Base-by-base conservation (phyloP, 2,797 vertebrate species). In the Gambelia wislizenii region DNA sequence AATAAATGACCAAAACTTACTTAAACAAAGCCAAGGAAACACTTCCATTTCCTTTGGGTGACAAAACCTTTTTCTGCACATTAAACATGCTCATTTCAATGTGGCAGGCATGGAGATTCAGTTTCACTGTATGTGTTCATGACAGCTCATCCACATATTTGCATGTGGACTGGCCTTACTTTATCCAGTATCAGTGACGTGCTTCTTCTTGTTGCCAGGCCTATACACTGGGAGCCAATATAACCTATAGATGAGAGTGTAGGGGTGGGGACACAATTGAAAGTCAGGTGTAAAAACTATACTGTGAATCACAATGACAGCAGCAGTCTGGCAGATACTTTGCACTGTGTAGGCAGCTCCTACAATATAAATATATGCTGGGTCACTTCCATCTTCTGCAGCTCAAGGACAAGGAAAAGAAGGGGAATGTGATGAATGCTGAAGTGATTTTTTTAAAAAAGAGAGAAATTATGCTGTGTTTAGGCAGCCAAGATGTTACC, bases 271-370 rank as follows among this genome's bases (percentile, higher is more conserved):
- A 76, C 82, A 42, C 33, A 89, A 87, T 67, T 69, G 84, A 88
- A 95, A 95, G 93, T 59, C 91, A 87, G 84, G 93, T 89, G 20
- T 94, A 89, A 94, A 96, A 95, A 94, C 94, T 91, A 93, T 82
- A 27, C 85, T 44, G 54, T 44, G 85, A 91, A 70, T 91, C 44
- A 64, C 25, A 0, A 85, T 95, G 92, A 92, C 89, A 94, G 91
- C 22, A 36, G 30, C 89, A 95, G 89, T 84, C 88, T 49, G 0
- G 33, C 54, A 64, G 89, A 78, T 77, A 69, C 87, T 92, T 94
- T 84, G 92, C 81, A 64, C 81, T 89, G 74, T 95, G 95, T 94
- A 94, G 79, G 25, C 27, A 82, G 36, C 95, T 92, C 85, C 83
- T 94, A 86, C 92, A 91, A 93, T 87, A 82, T 6, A 22, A 6